Base-by-base conservation (phyloP, 1,140 invertebrate species). In the Diachasma alloeum region DNA sequence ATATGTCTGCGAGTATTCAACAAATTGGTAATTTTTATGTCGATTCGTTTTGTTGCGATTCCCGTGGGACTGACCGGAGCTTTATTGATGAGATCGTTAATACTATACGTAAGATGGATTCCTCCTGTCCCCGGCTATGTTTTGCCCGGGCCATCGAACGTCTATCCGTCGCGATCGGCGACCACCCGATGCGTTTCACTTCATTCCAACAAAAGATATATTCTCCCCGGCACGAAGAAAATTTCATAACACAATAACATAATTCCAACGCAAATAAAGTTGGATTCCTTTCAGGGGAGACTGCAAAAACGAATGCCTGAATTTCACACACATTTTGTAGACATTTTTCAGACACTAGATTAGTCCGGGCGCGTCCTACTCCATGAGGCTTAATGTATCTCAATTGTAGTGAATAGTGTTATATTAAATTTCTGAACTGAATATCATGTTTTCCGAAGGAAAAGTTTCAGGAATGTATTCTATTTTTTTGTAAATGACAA, bases 1-100 rank as follows among this genome's bases (percentile, higher is more conserved):
- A 81, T 83, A 78, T 78, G 78, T 76, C 17, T 66, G 31, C 46
- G 67, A 68, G 79, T 80, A 83, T 82, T 81, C 82, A 83, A 85
- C 83, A 85, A 85, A 84, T 85, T 84, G 80, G 78, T 81, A 80
- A 84, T 84, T 82, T 83, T 85, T 85, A 81, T 84, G 83, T 81
- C 67, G 4, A 48, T 13, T 42, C 46, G 63, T 24, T 42, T 37
- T 46, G 67, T 67, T 36, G 1, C 39, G 11, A 73, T 46, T 67
- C 56, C 68, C 19, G 3, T 19, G 72, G 31, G 48, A 59, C 74
- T 22, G 59, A 68, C 2, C 31, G 31, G 24, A 42, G 53, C 63
- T 72, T 85, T 85, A 86, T 86, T 81, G 84, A 85, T 83, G 84
- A 84, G 84, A 86, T 86, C 84, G 84, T 86, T 86, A 86, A 85